A percentile compares a stretch with the other conserved stretches of the same genome.
Conservation (phyloP, 2,113 vertebrate genomes). For the Anolis carolinensis region DNA sequence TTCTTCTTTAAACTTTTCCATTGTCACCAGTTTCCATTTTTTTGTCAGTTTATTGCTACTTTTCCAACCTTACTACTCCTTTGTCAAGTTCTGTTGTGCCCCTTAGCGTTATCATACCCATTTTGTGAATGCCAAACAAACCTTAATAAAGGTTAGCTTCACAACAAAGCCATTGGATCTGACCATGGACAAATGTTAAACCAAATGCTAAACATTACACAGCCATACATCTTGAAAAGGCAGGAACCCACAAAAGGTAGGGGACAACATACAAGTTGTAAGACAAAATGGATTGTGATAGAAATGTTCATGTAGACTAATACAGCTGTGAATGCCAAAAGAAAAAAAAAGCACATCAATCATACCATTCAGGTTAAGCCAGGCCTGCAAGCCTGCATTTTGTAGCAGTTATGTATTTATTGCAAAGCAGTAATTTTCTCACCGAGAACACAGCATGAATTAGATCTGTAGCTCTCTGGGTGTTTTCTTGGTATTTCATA, state of each 20-base stretch:
- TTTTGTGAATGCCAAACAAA: background rate
- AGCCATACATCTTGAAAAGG: background rate
- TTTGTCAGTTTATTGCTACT: background rate
- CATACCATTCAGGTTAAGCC: constrained; percentile 44
- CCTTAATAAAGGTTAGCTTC: background rate
- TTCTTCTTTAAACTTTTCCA: background rate
- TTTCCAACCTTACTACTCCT: background rate
- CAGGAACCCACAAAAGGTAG: background rate
- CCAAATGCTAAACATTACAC: background rate
- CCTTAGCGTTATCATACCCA: background rate
- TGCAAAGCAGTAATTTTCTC: constrained; percentile 30
- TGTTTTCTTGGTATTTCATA: constrained; percentile 43
- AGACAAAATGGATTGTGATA: constrained; percentile 1
- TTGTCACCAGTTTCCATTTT: background rate
- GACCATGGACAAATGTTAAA: background rate
- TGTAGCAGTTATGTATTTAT: constrained; percentile 46
- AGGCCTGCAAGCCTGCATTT: constrained; percentile 36
- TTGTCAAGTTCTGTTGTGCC: background rate
- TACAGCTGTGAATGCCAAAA: constrained; percentile 14
- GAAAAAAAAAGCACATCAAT: background rate
- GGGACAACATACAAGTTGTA: background rate
- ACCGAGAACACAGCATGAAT: constrained; percentile 17
- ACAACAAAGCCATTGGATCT: background rate
- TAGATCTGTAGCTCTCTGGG: background rate
- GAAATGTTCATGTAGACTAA: too few species aligned